Percentiles rank a stretch among this genome's conserved stretches.
These are phyloP conservation scores for Tenrec ecaudatus DNA, from an alignment of 2,113 vertebrate genomes.

Conservation along the genomic window DNA sequence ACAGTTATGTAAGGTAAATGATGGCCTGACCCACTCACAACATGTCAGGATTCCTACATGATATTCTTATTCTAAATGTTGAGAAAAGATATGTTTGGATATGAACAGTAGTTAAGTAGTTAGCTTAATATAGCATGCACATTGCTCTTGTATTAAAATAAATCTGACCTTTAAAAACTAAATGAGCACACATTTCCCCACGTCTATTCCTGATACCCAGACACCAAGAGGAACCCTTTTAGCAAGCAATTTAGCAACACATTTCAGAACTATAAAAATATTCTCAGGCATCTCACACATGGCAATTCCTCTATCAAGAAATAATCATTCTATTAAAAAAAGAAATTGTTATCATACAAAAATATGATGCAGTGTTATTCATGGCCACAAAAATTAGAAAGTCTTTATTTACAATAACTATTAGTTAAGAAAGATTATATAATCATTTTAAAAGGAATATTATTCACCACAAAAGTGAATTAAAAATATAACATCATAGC, in stretches of 20 bases:
- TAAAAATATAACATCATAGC: conserved; percentile 37
- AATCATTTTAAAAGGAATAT: conserved; percentile 2
- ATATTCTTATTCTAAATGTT: neutral
- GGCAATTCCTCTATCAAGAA: conserved; percentile 48
- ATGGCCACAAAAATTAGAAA: neutral
- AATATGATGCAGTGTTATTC: neutral
- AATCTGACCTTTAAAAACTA: conserved; percentile 67
- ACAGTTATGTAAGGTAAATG: neutral
- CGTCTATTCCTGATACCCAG: no score
- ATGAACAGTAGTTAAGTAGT: neutral
- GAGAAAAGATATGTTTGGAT: conserved; percentile 24
- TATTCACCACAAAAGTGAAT: neutral
- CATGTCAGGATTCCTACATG: neutral
- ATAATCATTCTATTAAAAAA: conserved; percentile 58
- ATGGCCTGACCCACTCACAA: neutral
- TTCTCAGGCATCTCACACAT: conserved; percentile 48
- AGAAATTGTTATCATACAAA: conserved; percentile 47
- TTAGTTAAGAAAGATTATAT: neutral
- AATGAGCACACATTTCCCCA: neutral
- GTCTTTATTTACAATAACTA: conserved; percentile 33
- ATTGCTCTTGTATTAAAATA: conserved; percentile 62
- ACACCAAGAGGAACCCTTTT: neutral
- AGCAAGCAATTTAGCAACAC: conserved; percentile 51
- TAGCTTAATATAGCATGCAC: conserved; percentile 41
- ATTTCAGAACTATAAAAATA: conserved; percentile 55